Evolutionary conservation across 2,113 vertebrate genomes (phyloP).

Genomic region (Cynopterus brachyotis): DNA sequence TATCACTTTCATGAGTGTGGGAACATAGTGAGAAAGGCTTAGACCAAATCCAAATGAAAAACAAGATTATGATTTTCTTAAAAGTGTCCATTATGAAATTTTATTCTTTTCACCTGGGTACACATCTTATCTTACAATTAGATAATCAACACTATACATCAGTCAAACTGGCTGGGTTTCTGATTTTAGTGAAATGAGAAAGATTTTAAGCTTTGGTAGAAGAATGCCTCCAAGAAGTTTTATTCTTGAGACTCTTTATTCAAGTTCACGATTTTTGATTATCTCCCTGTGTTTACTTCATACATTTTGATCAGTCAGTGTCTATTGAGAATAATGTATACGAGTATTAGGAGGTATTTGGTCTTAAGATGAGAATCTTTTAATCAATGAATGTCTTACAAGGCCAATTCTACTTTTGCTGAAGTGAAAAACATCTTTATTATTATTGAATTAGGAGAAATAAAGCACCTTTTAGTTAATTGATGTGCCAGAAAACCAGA

Average conservation of each 20-base stretch:
- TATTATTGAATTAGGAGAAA: not conserved
- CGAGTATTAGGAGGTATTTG: not conserved
- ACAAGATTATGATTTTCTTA: not conserved
- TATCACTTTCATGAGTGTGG: not conserved
- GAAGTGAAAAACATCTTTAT: not conserved
- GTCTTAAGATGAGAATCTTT: not conserved
- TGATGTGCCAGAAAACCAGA: not conserved
- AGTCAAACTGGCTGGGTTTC: not conserved
- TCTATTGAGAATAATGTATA: not conserved
- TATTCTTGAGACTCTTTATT: not conserved
- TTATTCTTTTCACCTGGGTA: not conserved
- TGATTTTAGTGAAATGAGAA: conserved; percentile 5
- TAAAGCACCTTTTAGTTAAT: not conserved
- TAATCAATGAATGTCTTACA: not conserved
- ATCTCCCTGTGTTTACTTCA: not conserved
- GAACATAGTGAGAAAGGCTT: not conserved
- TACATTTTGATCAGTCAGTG: not conserved
- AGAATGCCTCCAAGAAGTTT: not conserved
- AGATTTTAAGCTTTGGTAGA: not conserved
- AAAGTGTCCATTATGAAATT: not conserved
- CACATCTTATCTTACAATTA: not conserved
- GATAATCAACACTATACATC: not conserved
- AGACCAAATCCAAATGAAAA: not conserved
- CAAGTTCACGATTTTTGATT: not conserved
- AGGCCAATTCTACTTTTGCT: not conserved